Conservation (phyloP, 2,113 vertebrate genomes). For the Cryptotis parvus region DNA sequence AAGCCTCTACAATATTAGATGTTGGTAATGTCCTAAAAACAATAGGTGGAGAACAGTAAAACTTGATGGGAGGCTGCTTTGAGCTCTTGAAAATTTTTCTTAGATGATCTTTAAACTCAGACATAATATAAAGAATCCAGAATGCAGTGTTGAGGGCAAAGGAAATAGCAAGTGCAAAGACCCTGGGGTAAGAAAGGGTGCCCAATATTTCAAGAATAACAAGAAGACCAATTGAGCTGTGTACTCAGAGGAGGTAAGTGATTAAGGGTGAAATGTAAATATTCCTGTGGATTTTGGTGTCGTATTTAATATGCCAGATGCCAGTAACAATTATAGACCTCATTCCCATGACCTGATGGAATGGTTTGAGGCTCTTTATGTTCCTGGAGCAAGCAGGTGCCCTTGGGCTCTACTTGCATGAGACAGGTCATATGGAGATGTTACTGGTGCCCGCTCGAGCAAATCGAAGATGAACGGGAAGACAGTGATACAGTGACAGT, state of each 20-base stretch:
- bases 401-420: too few species aligned
- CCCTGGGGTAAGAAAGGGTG: background rate
- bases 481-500: too few species aligned
- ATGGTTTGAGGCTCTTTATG: too few species aligned
- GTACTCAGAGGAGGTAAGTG: background rate
- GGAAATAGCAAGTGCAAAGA: background rate
- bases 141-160: background rate
- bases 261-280: background rate
- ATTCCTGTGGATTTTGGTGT: constrained; percentile 19
- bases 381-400: too few species aligned
- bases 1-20: background rate
- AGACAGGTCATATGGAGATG: too few species aligned
- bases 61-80: background rate
- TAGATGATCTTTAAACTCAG: background rate
- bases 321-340: too few species aligned
- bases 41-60: background rate
- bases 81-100: background rate
- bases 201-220: background rate
- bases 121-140: background rate
- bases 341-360: too few species aligned
- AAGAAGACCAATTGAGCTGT: background rate
- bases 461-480: too few species aligned
- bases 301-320: too few species aligned
- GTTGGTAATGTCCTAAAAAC: background rate
- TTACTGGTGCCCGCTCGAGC: too few species aligned